Percentiles rank a stretch among this genome's conserved stretches.
These are phyloP conservation scores for Poecilia latipinna DNA, from an alignment of 2,113 vertebrate species.

Conservation along the genomic window DNA sequence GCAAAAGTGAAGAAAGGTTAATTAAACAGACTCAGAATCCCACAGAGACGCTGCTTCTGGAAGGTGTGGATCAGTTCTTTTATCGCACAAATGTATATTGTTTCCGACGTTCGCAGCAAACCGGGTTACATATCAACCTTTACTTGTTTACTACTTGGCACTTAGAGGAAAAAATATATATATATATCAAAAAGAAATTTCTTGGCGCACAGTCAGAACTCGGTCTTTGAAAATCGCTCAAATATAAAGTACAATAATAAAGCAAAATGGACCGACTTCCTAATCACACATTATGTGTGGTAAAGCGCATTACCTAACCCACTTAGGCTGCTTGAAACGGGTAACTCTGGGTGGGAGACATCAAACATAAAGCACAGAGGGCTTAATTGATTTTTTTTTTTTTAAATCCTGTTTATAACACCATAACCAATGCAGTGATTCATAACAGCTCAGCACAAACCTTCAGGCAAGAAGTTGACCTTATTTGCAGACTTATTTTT, in stretches of 20 bases:
- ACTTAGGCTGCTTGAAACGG: conserved; percentile 53
- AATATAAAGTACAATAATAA: conserved; percentile 7
- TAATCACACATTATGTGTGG: conserved; percentile 40
- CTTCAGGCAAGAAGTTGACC: conserved; percentile 63
- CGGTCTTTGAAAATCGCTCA: conserved; percentile 2
- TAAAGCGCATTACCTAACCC: conserved; percentile 58
- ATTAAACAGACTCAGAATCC: conserved; percentile 34
- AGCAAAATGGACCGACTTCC: conserved; percentile 20
- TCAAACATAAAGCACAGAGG: conserved; percentile 58
- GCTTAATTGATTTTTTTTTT: conserved; percentile 65
- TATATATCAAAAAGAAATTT: not conserved
- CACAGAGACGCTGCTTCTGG: not conserved
- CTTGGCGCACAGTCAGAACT: not conserved
- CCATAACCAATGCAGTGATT: conserved; percentile 64
- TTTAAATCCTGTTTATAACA: conserved; percentile 60
- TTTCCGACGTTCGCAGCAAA: not conserved
- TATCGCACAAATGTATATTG: not conserved
- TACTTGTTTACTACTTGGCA: not conserved
- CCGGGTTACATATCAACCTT: not conserved
- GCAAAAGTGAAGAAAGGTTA: conserved; percentile 12
- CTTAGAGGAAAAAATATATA: not conserved
- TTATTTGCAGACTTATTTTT: conserved; percentile 61
- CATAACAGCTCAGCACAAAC: conserved; percentile 53
- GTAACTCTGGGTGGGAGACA: conserved; percentile 63
- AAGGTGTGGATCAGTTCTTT: not conserved